Conservation (phyloP, 1,140 invertebrate genomes). For the Ctenoplectra terminalis region DNA sequence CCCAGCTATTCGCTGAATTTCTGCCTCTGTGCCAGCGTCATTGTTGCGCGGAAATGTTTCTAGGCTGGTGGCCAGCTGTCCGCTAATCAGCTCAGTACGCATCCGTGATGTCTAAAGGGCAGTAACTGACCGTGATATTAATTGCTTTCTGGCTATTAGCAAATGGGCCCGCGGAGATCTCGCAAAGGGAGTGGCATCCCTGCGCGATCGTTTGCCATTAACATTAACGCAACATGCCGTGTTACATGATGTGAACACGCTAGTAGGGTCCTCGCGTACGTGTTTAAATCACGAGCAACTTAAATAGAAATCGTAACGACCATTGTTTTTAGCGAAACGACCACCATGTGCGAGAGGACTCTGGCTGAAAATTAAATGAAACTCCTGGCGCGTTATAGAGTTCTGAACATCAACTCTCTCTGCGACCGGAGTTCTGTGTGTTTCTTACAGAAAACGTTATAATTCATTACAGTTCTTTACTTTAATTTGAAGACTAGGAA, state of each 20-base stretch:
- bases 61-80: background rate
- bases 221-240: slow-evolving; percentile 56
- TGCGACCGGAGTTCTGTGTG: too few species aligned
- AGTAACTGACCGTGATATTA: slow-evolving; percentile 73
- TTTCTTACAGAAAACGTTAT: too few species aligned
- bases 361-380: background rate
- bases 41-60: background rate
- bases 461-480: too few species aligned
- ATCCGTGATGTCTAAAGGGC: slow-evolving; percentile 32
- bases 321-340: background rate
- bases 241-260: background rate
- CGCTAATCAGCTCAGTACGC: slow-evolving; percentile 14
- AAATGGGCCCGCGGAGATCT: slow-evolving; percentile 64
- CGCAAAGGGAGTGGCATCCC: slow-evolving; percentile 37
- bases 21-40: background rate
- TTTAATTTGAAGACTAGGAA: too few species aligned
- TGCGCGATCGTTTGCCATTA: slow-evolving; percentile 57
- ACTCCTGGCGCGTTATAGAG: background rate
- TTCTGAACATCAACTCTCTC: too few species aligned
- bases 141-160: slow-evolving; percentile 77
- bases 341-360: background rate
- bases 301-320: background rate
- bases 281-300: background rate
- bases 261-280: too few species aligned
- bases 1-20: background rate